Evolutionary conservation across 2,888 invertebrate genomes (phyloP).

Genomic region (Eretmocerus hayati): DNA sequence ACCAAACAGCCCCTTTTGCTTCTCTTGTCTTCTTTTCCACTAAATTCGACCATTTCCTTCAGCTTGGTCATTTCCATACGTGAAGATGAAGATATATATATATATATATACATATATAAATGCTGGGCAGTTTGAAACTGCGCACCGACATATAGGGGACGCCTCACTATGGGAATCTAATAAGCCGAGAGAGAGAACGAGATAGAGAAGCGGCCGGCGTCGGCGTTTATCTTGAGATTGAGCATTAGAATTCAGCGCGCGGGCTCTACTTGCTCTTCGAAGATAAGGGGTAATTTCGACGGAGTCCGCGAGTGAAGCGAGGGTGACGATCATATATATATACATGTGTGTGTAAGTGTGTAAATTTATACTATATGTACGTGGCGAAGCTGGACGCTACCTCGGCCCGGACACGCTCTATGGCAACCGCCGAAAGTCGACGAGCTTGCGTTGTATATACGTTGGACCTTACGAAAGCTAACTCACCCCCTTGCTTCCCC

Average conservation of each 20-base stretch:
- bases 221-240: conserved; percentile 30
- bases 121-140: too few species aligned
- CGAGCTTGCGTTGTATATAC: too few species aligned
- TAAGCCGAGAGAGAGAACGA: background rate
- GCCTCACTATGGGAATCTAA: conserved; percentile 6
- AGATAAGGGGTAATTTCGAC: conserved; percentile 46
- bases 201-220: background rate
- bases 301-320: conserved; percentile 19
- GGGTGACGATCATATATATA: background rate
- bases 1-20: too few species aligned
- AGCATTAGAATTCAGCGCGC: conserved; percentile 31
- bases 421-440: too few species aligned
- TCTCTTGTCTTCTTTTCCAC: too few species aligned
- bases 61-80: too few species aligned
- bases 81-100: background rate
- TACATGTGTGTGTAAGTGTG: background rate
- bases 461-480: background rate
- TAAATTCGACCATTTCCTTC: too few species aligned
- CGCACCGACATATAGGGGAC: background rate
- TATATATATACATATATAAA: background rate
- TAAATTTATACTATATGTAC: background rate
- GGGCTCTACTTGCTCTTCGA: conserved; percentile 34
- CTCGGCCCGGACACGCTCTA: too few species aligned
- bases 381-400: background rate
- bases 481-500: conserved; percentile 1